These are phyloP conservation scores for Atethmia centrago DNA, from an alignment of 2,888 invertebrate species.

Conservation along the genomic window DNA sequence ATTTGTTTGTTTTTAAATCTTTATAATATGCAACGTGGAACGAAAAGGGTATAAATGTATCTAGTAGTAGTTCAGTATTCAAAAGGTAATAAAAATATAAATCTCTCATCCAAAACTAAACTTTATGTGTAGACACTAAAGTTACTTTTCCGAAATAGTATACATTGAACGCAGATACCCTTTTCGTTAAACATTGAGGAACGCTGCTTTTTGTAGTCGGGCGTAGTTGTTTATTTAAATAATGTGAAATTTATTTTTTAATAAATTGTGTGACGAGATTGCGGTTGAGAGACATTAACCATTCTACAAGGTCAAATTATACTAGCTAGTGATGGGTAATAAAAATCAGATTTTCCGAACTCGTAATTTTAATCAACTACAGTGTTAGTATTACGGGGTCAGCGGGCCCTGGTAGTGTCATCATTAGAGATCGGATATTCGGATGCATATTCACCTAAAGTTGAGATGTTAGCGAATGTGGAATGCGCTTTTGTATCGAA, in stretches of 20 bases:
- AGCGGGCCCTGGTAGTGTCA: no score
- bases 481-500: no score
- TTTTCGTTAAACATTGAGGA: neutral
- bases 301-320: neutral
- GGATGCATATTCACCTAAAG: no score
- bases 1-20: neutral
- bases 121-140: neutral
- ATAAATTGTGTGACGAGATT: neutral
- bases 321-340: neutral
- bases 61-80: neutral
- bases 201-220: constrained; percentile 22
- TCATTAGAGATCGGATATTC: no score
- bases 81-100: no score
- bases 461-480: no score
- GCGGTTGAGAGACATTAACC: neutral
- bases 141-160: neutral
- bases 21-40: neutral
- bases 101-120: neutral
- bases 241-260: constrained; percentile 21
- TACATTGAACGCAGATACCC: neutral
- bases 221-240: constrained; percentile 9
- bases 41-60: neutral
- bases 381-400: no score
- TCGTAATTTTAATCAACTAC: neutral
- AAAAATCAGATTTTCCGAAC: neutral